Base-by-base conservation (phyloP, 2,797 vertebrate genomes). In the Luscinia megarhynchos region DNA sequence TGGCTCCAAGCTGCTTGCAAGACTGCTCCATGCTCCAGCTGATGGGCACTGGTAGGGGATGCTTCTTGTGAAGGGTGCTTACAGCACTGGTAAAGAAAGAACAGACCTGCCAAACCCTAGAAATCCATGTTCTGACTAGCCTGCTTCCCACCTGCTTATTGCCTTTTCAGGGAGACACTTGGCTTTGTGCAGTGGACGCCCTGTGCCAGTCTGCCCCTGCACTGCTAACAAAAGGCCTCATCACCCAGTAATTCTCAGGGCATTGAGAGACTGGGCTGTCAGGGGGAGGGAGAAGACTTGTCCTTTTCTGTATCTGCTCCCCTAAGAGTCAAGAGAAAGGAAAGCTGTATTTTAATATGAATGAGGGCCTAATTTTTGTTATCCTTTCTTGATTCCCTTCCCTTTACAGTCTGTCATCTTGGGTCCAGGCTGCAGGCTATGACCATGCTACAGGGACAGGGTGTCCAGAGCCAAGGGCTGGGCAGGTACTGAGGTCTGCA, bases 311-410 rank as follows among this genome's bases (percentile, higher is more conserved):
- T 10, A 70, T 53, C 73, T 73, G 66, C 73, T 90, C 89, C 70
- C 26, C 45, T 78, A 73, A 93, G 63, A 82, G 59, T 10, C 46
- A 20, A 69, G 77, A 91, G 87, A 94, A 94, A 94, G 55, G 21
- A 95, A 95, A 96, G 82, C 91, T 66, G 53, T 57, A 81, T 97
- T 97, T 93, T 79, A 91, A 97, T 88, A 91, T 81, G 79, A 96
- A 96, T 94, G 70, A 91, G 19, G 4, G 48, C 69, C 70, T 96
- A 90, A 94, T 93, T 96, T 95, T 91, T 97, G 93, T 96, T 96
- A 43, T 91, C 94, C 91, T 97, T 96, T 91, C 93, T 84, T 93
- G 66, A 45, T 57, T 19, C 32, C 15, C 50, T 89, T 83, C 43
- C 45, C 79, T 84, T 75, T 74, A 69, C 68, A 78, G 32, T 68